Conservation (phyloP, 2,888 invertebrate genomes). For the Apoda limacodes region DNA sequence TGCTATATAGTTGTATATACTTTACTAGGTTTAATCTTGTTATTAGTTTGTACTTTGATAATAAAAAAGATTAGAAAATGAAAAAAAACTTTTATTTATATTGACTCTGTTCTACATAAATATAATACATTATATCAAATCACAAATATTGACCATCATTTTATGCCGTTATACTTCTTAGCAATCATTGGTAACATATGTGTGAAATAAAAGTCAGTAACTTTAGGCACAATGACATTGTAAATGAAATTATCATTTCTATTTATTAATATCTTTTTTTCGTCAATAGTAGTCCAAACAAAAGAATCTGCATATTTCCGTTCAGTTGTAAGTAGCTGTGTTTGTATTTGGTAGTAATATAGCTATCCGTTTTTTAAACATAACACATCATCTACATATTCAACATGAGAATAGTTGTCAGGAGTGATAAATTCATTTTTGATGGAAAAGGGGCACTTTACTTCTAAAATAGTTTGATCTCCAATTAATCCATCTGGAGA, state of each 20-base stretch:
- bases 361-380: conserved; percentile 4
- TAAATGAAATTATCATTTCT: conserved; percentile 3
- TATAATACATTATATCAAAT: too few species aligned
- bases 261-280: conserved; percentile 5
- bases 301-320: conserved; percentile 5
- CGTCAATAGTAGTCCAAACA: conserved; percentile 7
- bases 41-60: too few species aligned
- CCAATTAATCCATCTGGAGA: conserved; percentile 9
- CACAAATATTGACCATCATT: too few species aligned
- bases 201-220: conserved; percentile 3
- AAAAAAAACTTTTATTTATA: too few species aligned
- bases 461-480: conserved; percentile 5
- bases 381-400: background rate
- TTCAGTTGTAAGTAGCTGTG: conserved; percentile 7
- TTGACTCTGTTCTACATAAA: too few species aligned
- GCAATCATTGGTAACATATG: conserved; percentile 5
- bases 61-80: too few species aligned
- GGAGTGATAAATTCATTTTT: conserved; percentile 2
- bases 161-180: conserved; percentile 1
- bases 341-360: conserved; percentile 8
- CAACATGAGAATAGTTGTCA: conserved; percentile 4
- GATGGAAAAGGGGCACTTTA: conserved; percentile 5
- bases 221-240: conserved; percentile 5
- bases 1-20: too few species aligned
- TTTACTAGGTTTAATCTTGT: too few species aligned